These are phyloP conservation scores for Panthera leo DNA, from an alignment of 2,113 vertebrate genomes.

Conservation along the genomic window DNA sequence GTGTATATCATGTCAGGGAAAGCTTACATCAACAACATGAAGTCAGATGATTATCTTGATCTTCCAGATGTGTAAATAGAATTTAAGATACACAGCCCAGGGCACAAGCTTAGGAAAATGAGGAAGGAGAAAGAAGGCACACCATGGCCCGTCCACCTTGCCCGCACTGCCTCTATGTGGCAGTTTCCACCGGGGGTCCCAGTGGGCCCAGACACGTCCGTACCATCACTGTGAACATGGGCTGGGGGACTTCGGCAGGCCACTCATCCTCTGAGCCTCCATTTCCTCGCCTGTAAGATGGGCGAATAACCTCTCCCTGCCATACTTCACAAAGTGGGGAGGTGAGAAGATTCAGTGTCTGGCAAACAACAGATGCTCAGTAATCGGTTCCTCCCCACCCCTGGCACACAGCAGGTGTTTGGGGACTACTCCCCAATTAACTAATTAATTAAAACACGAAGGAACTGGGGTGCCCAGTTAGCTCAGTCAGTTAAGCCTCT, in stretches of 20 bases:
- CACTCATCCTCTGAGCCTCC: background rate
- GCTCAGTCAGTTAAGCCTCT: too few species aligned
- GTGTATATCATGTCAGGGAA: background rate
- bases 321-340: background rate
- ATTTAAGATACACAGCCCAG: background rate
- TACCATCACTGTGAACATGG: accelerated
- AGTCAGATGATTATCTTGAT: too few species aligned
- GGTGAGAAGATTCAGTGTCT: too few species aligned
- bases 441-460: background rate
- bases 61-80: background rate
- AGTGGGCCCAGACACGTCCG: background rate
- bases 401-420: background rate
- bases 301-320: background rate
- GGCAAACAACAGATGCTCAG: background rate
- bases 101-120: background rate
- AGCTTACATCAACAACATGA: background rate
- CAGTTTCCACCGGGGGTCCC: background rate
- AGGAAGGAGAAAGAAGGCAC: background rate
- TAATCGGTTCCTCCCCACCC: accelerated
- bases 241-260: background rate
- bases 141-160: background rate
- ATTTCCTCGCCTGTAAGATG: background rate
- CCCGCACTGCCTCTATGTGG: accelerated
- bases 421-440: background rate
- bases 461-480: too few species aligned